These are phyloP conservation scores for Pangasius mekongensis DNA, from an alignment of 2,797 vertebrate species.

Conservation along the genomic window DNA sequence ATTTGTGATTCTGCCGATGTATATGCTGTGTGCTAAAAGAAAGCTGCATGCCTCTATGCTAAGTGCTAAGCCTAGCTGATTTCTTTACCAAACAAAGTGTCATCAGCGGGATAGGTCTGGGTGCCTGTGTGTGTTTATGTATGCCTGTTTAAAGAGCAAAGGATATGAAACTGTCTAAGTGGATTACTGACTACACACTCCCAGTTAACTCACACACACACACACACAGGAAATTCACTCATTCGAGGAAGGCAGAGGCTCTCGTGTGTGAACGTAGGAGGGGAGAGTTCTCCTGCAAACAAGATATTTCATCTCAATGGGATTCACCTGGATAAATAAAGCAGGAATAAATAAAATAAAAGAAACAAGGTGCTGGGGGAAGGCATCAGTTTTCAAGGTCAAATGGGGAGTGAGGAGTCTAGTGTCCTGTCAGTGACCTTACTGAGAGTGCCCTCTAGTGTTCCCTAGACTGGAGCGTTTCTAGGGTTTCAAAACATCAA, in stretches of 20 bases:
- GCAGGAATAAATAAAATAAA: conserved; percentile 9
- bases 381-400: conserved; percentile 1
- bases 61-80: not conserved
- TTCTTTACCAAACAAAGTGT: not conserved
- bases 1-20: not conserved
- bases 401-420: conserved; percentile 6
- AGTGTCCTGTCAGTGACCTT: conserved; percentile 5
- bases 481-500: not conserved
- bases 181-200: conserved; percentile 10
- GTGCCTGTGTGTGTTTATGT: conserved; percentile 1
- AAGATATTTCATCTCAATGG: conserved; percentile 22
- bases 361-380: not conserved
- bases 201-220: not conserved
- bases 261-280: not conserved
- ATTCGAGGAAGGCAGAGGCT: conserved; percentile 7
- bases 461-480: not conserved
- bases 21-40: not conserved
- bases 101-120: not conserved
- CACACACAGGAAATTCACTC: not conserved
- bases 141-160: conserved; percentile 1
- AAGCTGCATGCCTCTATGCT: not conserved
- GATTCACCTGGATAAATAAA: conserved; percentile 32
- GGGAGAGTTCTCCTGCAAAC: conserved; percentile 20
- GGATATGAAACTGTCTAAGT: conserved; percentile 7
- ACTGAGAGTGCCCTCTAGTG: conserved; percentile 25